These are phyloP conservation scores for Corythucha ciliata DNA, from an alignment of 2,888 invertebrate genomes.

Conservation along the genomic window DNA sequence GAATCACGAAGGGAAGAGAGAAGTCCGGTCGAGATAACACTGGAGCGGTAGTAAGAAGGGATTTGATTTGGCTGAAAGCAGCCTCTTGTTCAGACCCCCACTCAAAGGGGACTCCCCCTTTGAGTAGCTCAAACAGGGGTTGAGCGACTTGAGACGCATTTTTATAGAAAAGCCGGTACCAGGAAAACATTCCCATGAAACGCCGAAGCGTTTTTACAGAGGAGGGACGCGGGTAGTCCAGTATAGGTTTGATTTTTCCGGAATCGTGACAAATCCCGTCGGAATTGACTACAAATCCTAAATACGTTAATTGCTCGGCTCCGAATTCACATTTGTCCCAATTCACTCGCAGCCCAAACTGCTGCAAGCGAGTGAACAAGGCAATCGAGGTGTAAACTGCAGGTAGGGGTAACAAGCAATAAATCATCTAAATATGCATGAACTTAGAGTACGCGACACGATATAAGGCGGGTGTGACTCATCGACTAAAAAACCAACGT, in stretches of 20 bases:
- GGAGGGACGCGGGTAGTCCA: conserved; percentile 9
- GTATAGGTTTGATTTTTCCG: conserved; percentile 13
- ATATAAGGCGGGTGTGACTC: too few species aligned
- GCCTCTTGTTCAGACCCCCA: neutral
- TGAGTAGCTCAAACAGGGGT: conserved; percentile 20
- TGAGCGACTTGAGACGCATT: conserved; percentile 29
- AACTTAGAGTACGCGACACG: conserved; percentile 2
- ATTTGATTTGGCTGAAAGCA: conserved; percentile 20
- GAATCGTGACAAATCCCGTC: conserved; percentile 17
- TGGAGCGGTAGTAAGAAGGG: conserved; percentile 16
- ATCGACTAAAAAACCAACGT: too few species aligned
- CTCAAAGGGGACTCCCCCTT: neutral
- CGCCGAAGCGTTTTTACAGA: conserved; percentile 24
- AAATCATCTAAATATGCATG: conserved; percentile 6
- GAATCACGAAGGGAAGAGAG: conserved; percentile 18
- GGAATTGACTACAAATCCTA: conserved; percentile 30
- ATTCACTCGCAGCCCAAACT: conserved; percentile 2
- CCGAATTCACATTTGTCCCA: conserved; percentile 14
- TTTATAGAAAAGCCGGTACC: conserved; percentile 33
- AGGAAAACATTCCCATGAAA: conserved; percentile 21
- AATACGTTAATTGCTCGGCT: conserved; percentile 1
- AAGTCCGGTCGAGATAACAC: conserved; percentile 25
- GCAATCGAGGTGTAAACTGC: neutral
- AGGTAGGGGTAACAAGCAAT: neutral
- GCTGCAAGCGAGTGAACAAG: conserved; percentile 6